A percentile compares a stretch with the other conserved stretches of the same genome.
These are phyloP conservation scores for Telenomus remus DNA, from an alignment of 1,140 invertebrate species.

Conservation along the genomic window DNA sequence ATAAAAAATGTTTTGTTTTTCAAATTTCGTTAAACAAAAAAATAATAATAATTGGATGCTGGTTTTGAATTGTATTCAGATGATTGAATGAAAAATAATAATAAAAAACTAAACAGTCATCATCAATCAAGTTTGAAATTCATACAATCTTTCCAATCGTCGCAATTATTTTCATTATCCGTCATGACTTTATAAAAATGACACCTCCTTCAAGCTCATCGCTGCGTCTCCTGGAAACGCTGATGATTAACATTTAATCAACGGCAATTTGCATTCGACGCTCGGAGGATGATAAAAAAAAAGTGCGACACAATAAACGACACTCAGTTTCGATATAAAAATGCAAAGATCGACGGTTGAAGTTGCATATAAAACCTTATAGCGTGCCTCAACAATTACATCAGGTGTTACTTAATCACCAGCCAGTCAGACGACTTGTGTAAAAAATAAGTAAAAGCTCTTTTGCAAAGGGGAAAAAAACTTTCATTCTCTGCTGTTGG, in stretches of 20 bases:
- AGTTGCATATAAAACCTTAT: constrained; percentile 45
- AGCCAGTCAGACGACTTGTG: constrained; percentile 46
- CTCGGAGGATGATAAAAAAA: neutral
- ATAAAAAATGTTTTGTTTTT: too few species aligned
- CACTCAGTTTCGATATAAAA: constrained; percentile 13
- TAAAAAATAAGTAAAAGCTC: constrained; percentile 56
- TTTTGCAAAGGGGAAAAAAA: constrained; percentile 37
- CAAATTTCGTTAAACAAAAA: too few species aligned
- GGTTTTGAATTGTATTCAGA: too few species aligned
- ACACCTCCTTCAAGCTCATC: too few species aligned
- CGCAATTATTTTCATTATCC: neutral
- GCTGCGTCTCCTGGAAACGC: neutral
- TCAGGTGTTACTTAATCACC: constrained; percentile 63
- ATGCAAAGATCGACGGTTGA: constrained; percentile 43
- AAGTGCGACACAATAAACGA: neutral
- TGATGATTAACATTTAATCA: constrained; percentile 2
- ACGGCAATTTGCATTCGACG: neutral
- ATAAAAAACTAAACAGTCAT: too few species aligned
- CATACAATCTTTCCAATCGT: too few species aligned
- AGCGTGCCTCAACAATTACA: constrained; percentile 58
- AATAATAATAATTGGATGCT: too few species aligned
- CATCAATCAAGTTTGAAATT: too few species aligned
- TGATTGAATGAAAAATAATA: too few species aligned
- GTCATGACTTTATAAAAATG: neutral
- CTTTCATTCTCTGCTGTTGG: constrained; percentile 45